Evolutionary conservation across 2,888 invertebrate genomes (phyloP).

Genomic region (Amphiduros pacificus): DNA sequence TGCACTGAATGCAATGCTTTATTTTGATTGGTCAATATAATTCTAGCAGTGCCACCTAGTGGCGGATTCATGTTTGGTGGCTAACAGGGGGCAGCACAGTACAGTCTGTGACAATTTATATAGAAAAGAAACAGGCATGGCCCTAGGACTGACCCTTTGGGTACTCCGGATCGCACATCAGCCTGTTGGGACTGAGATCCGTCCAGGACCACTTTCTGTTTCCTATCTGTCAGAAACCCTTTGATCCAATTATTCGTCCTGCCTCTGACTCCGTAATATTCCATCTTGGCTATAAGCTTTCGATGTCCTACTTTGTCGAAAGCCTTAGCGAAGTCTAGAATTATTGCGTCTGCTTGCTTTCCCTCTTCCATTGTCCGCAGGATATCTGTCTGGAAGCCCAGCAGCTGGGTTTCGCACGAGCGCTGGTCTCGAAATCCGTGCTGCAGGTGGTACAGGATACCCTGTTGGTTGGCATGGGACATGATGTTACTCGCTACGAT

Average conservation of each 20-base stretch:
- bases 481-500: conserved; percentile 26
- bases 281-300: not conserved
- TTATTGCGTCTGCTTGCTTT: not conserved
- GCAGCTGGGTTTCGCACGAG: conserved; percentile 30
- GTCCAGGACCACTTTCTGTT: no score
- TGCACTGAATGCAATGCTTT: no score
- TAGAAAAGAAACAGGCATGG: no score
- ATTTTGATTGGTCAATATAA: no score
- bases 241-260: not conserved
- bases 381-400: not conserved
- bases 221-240: no score
- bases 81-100: no score
- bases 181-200: no score
- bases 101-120: no score
- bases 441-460: conserved; percentile 24
- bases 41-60: no score
- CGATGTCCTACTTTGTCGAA: not conserved
- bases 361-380: not conserved
- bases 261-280: not conserved
- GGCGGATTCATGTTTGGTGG: no score
- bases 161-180: no score
- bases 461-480: conserved; percentile 13
- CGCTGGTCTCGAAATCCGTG: conserved; percentile 28
- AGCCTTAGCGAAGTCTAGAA: not conserved
- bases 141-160: no score